phyloP scores from a whole-genome alignment of 37 sponge, comb jelly and placozoan species.

The Oopsacas minuta region DNA sequence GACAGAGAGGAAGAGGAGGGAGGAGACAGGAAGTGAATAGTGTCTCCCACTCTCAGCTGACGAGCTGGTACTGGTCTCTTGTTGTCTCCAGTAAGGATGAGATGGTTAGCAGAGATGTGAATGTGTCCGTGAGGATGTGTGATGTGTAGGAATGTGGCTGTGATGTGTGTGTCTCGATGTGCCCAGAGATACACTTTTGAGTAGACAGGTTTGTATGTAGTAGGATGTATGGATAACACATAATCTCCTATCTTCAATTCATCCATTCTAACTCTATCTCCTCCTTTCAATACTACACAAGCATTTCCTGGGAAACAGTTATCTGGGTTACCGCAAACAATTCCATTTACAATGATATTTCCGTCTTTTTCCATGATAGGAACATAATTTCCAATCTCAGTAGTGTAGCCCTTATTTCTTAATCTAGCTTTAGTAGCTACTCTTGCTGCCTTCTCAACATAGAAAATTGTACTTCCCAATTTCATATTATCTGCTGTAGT shows the following conservation, averaged over 20 bases:
- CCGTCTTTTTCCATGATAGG: not conserved
- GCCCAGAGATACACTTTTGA: constrained; percentile 11
- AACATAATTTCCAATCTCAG: not conserved
- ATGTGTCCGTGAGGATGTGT: constrained; percentile 19
- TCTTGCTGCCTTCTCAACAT: not conserved
- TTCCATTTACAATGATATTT: constrained; percentile 14
- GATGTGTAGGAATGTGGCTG: constrained; percentile 19
- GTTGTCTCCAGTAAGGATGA: not conserved
- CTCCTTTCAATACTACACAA: not conserved
- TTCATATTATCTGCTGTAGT: not conserved
- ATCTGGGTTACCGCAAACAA: not conserved
- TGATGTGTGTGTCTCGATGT: constrained; percentile 13
- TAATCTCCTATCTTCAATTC: constrained; percentile 13
- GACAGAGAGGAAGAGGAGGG: not conserved
- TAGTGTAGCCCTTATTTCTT: not conserved
- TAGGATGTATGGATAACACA: constrained; percentile 13
- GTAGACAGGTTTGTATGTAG: constrained; percentile 15
- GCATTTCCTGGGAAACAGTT: constrained; percentile 9
- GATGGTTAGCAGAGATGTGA: constrained; percentile 16
- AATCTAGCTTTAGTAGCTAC: not conserved
- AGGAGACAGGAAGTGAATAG: not conserved
- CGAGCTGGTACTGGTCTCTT: constrained; percentile 6
- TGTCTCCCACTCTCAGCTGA: constrained; percentile 10
- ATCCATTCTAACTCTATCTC: constrained; percentile 4
- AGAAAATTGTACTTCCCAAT: not conserved